phyloP scores from a whole-genome alignment of 2,797 vertebrate species.

The Acropternis orthonyx region DNA sequence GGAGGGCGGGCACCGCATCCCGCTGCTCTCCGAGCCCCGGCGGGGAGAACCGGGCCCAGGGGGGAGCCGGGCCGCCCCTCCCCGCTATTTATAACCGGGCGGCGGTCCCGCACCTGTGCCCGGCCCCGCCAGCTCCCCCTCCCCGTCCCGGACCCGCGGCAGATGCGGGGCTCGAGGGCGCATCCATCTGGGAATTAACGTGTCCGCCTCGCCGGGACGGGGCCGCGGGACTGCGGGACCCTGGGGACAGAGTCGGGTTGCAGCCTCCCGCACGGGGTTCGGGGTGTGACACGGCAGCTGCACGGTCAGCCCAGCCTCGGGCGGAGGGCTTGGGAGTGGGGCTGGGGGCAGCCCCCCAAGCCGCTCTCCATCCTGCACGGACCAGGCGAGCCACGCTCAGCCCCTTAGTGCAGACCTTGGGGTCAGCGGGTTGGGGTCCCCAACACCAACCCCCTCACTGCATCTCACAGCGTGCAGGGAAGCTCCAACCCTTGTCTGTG shows the following conservation, averaged over 20 bases:
- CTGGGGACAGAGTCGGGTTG: neutral
- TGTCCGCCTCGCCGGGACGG: neutral
- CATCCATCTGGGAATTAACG: constrained; percentile 3
- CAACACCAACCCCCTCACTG: fast-evolving
- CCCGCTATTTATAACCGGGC: constrained; percentile 86
- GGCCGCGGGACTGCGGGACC: neutral
- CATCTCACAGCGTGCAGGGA: fast-evolving
- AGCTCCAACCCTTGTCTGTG: fast-evolving
- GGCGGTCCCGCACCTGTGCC: constrained; percentile 68
- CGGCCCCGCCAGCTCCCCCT: neutral
- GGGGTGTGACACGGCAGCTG: constrained; percentile 25
- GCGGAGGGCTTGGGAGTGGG: neutral
- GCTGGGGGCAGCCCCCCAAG: neutral
- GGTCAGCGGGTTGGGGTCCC: neutral
- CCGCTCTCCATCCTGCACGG: fast-evolving
- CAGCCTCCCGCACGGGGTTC: neutral
- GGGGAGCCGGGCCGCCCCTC: constrained; percentile 18
- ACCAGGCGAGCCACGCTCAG: fast-evolving
- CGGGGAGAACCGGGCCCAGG: neutral
- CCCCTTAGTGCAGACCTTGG: fast-evolving
- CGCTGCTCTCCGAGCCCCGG: constrained; percentile 56
- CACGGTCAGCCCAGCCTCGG: neutral
- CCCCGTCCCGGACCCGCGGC: neutral
- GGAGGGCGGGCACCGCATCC: constrained; percentile 42
- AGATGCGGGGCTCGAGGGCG: constrained; percentile 24